Percentiles rank a stretch among this genome's conserved stretches.
Evolutionary conservation across 2,797 vertebrate genomes (phyloP).

Genomic region (Danio choprae): DNA sequence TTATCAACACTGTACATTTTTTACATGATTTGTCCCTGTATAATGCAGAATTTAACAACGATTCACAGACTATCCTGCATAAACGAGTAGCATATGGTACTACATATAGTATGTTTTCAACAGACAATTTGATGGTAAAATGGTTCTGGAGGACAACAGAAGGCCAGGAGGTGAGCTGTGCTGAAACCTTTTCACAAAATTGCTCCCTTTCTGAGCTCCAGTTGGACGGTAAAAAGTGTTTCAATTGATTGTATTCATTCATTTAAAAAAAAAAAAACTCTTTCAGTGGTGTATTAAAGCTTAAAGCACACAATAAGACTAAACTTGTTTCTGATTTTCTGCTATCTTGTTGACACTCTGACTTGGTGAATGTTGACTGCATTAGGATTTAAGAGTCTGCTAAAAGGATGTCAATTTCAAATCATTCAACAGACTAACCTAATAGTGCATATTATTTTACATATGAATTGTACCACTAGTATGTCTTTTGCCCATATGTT

Average conservation of each 20-base stretch:
- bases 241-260: background rate
- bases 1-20: background rate
- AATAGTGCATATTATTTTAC: background rate
- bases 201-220: background rate
- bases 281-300: background rate
- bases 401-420: background rate
- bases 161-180: background rate
- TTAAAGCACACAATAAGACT: background rate
- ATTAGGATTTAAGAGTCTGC: background rate
- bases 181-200: background rate
- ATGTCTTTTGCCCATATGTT: no score
- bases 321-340: background rate
- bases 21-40: background rate
- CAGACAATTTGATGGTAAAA: slow-evolving; percentile 7
- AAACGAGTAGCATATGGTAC: background rate
- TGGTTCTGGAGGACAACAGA: background rate
- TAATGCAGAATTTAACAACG: background rate
- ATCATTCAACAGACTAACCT: background rate
- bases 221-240: background rate
- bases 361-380: background rate
- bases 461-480: background rate
- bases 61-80: background rate
- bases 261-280: background rate
- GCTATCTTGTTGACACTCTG: background rate
- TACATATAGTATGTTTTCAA: background rate